Evolutionary conservation across 2,797 vertebrate genomes (phyloP).

Genomic region (Centropyge bicolor): DNA sequence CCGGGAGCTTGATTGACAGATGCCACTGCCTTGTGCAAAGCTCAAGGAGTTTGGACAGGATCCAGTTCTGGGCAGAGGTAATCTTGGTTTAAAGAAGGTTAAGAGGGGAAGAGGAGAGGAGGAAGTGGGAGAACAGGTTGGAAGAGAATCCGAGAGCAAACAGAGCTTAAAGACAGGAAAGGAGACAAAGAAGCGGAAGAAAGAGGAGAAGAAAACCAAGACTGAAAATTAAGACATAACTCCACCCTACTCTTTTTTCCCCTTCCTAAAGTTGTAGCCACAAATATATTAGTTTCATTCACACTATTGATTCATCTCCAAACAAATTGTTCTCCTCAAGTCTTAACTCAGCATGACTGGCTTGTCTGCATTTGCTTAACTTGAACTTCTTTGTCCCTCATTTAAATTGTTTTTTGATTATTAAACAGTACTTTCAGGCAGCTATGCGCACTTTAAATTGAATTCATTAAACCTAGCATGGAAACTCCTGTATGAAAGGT

Average conservation of each 20-base stretch:
- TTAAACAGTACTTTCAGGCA: not conserved
- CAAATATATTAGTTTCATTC: not conserved
- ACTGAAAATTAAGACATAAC: not conserved
- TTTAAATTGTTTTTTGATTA: not conserved
- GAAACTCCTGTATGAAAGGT: constrained; percentile 25
- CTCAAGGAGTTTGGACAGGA: constrained; percentile 18
- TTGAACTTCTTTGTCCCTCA: not conserved
- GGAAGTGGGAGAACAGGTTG: constrained; percentile 32
- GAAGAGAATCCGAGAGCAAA: constrained; percentile 2
- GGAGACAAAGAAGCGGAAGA: not conserved
- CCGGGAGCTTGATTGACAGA: constrained; percentile 26
- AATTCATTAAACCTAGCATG: constrained; percentile 15
- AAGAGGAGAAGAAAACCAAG: not conserved
- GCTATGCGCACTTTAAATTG: not conserved
- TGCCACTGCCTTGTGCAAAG: not conserved
- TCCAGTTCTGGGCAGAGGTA: constrained; percentile 40
- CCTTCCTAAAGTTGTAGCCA: not conserved
- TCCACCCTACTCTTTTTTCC: constrained; percentile 20
- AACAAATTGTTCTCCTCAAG: not conserved
- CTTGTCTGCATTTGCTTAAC: constrained; percentile 1
- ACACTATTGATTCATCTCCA: not conserved
- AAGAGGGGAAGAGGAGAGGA: constrained; percentile 23
- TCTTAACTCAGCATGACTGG: not conserved
- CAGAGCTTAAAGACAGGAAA: constrained; percentile 10
- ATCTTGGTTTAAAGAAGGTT: constrained; percentile 53